phyloP scores from a whole-genome alignment of 2,113 vertebrate genomes.

The Coptodon rendalli region DNA sequence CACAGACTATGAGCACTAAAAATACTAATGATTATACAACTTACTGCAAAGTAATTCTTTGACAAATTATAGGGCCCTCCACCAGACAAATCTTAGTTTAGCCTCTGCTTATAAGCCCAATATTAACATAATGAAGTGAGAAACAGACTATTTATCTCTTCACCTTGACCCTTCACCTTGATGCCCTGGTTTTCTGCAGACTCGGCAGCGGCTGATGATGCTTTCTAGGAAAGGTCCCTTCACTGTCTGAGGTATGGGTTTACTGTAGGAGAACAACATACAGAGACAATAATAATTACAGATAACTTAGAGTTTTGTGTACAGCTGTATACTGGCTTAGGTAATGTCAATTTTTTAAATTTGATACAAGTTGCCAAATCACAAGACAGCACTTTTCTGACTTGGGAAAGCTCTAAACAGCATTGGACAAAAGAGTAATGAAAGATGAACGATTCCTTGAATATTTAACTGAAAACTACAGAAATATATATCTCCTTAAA shows the following conservation, averaged over 20 bases:
- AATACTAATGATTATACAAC: background rate
- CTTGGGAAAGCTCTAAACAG: background rate
- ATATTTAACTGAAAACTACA: background rate
- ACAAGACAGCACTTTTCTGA: background rate
- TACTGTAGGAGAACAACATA: conserved; percentile 63
- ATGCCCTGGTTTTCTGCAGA: conserved; percentile 77
- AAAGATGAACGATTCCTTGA: background rate
- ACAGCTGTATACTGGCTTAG: background rate
- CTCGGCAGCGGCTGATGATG: conserved; percentile 84
- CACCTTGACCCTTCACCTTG: background rate
- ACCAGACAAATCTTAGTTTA: background rate
- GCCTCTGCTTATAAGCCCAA: background rate
- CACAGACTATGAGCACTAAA: background rate
- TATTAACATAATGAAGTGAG: background rate
- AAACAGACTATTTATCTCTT: background rate
- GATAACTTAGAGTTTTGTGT: background rate
- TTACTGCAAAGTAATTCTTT: background rate
- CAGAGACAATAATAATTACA: background rate
- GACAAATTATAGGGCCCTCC: background rate
- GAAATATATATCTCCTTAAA: background rate
- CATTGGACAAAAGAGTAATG: background rate
- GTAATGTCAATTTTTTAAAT: background rate
- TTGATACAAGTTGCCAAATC: background rate
- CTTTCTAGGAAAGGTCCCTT: conserved; percentile 76
- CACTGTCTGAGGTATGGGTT: conserved; percentile 77